phyloP scores from a whole-genome alignment of 1,140 invertebrate species.

The Tetraneura akinire region DNA sequence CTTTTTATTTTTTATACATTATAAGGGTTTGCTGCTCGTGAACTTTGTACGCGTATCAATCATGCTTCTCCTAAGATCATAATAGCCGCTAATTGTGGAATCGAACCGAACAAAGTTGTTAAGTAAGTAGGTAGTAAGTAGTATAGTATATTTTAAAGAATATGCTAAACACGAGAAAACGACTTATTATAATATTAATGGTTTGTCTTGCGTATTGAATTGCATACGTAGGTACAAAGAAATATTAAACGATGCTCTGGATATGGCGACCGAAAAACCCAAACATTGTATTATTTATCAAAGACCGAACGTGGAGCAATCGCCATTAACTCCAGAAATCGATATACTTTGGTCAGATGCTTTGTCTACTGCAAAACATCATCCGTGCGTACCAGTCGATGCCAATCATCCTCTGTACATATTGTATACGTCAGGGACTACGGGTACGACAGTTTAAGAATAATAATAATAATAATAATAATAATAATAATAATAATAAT shows the following conservation, averaged over 20 bases:
- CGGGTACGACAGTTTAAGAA: no score
- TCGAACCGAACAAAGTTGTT: conserved; percentile 83
- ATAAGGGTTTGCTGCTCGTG: conserved; percentile 79
- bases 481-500: no score
- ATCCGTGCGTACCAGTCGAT: conserved; percentile 81
- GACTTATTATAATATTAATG: no score
- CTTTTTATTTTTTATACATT: no score
- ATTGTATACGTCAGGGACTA: conserved; percentile 90
- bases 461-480: no score
- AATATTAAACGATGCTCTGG: conserved; percentile 83
- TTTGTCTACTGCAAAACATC: conserved; percentile 65
- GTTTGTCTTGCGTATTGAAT: neutral
- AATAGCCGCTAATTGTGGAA: conserved; percentile 84
- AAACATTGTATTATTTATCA: conserved; percentile 80
- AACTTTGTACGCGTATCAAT: conserved; percentile 80
- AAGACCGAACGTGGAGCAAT: conserved; percentile 68
- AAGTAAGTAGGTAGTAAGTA: no score
- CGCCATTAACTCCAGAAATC: conserved; percentile 64
- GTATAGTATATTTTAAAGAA: no score
- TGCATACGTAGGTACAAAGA: conserved; percentile 73
- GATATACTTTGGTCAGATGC: conserved; percentile 80
- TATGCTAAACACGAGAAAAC: neutral
- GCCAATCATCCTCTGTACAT: conserved; percentile 90
- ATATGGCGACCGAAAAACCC: conserved; percentile 70
- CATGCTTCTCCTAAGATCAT: conserved; percentile 86